These are phyloP conservation scores for Mastigias papua DNA, from an alignment of 30 jellyfish, hydroid and myxozoan species.

Conservation along the genomic window DNA sequence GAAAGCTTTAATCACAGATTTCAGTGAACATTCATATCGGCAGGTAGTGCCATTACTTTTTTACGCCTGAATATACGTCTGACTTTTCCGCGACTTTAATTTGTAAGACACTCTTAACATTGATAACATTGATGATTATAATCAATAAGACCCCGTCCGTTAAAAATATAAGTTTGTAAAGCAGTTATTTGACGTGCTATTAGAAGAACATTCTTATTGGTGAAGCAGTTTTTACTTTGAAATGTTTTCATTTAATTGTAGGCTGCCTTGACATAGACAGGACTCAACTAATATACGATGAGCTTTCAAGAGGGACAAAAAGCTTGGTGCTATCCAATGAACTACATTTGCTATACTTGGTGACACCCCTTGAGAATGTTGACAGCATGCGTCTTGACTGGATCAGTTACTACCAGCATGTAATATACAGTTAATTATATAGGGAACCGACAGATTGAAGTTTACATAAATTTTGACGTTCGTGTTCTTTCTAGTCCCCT, in stretches of 20 bases:
- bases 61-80: too few species aligned
- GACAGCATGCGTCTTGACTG: conserved; percentile 78
- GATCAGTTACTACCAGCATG: conserved; percentile 85
- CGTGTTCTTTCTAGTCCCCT: too few species aligned
- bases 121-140: not conserved
- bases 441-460: not conserved
- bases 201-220: not conserved
- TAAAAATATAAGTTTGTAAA: not conserved
- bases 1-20: too few species aligned
- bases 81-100: not conserved
- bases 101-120: too few species aligned
- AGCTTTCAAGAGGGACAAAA: conserved; percentile 70
- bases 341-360: conserved; percentile 89
- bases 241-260: not conserved
- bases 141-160: not conserved
- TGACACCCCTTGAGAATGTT: conserved; percentile 87
- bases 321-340: conserved; percentile 79
- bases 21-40: too few species aligned
- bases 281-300: conserved; percentile 71
- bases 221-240: not conserved
- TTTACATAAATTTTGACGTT: too few species aligned
- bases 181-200: not conserved
- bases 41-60: too few species aligned
- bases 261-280: conserved; percentile 94
- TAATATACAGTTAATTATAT: not conserved